Evolutionary conservation across 2,113 vertebrate genomes (phyloP).

Genomic region (Prietella phreatophila): DNA sequence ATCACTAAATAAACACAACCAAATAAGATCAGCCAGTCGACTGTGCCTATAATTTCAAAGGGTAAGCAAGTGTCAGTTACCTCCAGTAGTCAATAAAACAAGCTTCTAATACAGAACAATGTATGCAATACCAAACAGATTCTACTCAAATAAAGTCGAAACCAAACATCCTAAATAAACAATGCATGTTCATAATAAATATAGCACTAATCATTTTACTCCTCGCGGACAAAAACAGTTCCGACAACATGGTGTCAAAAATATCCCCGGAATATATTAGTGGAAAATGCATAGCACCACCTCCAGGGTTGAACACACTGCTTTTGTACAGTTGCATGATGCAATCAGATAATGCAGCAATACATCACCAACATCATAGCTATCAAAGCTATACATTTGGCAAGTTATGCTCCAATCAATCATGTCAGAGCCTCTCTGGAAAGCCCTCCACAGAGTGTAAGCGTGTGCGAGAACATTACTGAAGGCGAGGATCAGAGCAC

Average conservation of each 20-base stretch:
- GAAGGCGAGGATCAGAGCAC: conserved; percentile 35
- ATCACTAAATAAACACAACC: conserved; percentile 11
- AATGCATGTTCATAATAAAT: neutral
- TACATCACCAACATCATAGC: conserved; percentile 52
- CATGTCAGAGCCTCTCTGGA: conserved; percentile 43
- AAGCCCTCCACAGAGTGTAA: conserved; percentile 42
- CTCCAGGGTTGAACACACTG: conserved; percentile 25
- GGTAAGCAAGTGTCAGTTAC: neutral
- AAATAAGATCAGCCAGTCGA: conserved; percentile 33
- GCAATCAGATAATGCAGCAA: conserved; percentile 54
- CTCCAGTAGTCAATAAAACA: too few relatives aligned
- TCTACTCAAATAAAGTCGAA: neutral
- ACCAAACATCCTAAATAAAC: neutral
- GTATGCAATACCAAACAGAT: neutral
- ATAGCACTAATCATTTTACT: neutral
- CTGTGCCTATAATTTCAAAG: conserved; percentile 6
- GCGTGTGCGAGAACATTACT: conserved; percentile 45
- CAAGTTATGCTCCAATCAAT: conserved; percentile 53
- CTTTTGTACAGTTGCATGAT: conserved; percentile 46
- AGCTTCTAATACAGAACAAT: neutral
- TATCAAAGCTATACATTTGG: conserved; percentile 54
- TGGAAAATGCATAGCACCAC: conserved; percentile 33
- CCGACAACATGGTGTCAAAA: conserved; percentile 21
- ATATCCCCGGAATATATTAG: conserved; percentile 38
- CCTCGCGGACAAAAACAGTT: neutral